These are phyloP conservation scores for Fistularia tabacaria DNA, from an alignment of 2,797 vertebrate genomes.

Conservation along the genomic window DNA sequence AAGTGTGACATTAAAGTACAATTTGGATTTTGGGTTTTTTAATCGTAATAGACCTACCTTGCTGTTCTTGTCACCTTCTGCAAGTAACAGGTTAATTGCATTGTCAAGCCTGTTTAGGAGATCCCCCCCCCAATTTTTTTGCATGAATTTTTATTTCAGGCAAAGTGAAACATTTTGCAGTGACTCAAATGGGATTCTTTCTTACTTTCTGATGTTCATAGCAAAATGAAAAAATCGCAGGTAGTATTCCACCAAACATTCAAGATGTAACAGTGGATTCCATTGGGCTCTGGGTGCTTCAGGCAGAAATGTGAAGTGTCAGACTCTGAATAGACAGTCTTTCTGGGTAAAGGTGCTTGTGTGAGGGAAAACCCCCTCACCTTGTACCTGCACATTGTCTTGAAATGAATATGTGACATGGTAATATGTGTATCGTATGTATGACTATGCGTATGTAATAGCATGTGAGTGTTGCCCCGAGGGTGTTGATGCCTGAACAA, in stretches of 20 bases:
- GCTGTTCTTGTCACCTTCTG: no score
- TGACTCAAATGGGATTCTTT: no score
- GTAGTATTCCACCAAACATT: conserved; percentile 8
- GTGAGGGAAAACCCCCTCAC: conserved; percentile 11
- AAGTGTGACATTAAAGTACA: no score
- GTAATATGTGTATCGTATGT: conserved; percentile 2
- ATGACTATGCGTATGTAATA: neutral
- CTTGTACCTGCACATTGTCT: conserved; percentile 21
- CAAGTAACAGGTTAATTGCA: conserved; percentile 2
- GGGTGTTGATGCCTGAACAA: conserved; percentile 3
- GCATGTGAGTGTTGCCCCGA: neutral
- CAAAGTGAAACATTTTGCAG: no score
- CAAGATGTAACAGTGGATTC: neutral
- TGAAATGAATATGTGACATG: conserved; percentile 23
- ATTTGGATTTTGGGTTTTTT: no score
- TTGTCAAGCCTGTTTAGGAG: conserved; percentile 25
- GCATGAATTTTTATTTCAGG: neutral
- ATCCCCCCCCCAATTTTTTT: neutral
- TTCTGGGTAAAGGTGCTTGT: conserved; percentile 38
- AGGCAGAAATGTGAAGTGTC: conserved; percentile 8
- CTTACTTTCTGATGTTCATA: no score
- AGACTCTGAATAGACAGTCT: conserved; percentile 39
- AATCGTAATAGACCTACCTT: no score
- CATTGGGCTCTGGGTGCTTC: no score
- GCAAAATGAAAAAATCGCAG: neutral